Conservation (phyloP, 2,113 vertebrate genomes). For the Brevimyrus niger region DNA sequence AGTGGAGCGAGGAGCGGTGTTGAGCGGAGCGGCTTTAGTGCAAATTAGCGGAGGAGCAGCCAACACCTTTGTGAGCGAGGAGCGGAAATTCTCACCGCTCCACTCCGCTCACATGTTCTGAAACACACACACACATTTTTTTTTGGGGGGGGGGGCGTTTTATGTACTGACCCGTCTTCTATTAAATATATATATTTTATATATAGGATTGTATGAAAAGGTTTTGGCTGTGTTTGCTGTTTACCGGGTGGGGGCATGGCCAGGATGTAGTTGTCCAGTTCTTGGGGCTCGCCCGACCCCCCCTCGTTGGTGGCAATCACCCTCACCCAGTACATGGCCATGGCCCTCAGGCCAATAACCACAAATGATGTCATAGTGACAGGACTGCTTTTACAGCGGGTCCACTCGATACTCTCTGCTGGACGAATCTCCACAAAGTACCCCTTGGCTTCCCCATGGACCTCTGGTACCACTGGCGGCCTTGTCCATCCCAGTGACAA, state of each 20-base stretch:
- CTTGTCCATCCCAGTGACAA: conserved; percentile 69
- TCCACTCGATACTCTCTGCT: conserved; percentile 64
- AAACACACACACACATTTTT: background rate
- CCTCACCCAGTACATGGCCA: conserved; percentile 63
- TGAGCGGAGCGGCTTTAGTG: too few relatives aligned
- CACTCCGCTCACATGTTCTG: too few relatives aligned
- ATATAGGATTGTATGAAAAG: background rate
- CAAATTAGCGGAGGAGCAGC: too few relatives aligned
- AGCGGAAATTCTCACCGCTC: too few relatives aligned
- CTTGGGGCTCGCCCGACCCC: conserved; percentile 56
- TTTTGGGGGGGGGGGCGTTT: background rate
- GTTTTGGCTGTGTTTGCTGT: background rate
- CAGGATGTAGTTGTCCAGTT: conserved; percentile 56
- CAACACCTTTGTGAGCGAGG: too few relatives aligned
- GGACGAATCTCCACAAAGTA: conserved; percentile 74
- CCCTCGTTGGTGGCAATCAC: conserved; percentile 66
- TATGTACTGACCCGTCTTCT: background rate
- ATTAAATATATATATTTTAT: background rate
- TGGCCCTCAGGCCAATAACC: conserved; percentile 65
- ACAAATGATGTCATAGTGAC: conserved; percentile 59
- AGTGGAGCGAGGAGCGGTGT: too few relatives aligned
- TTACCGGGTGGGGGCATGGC: conserved; percentile 59
- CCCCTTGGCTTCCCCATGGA: conserved; percentile 60
- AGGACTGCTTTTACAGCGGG: conserved; percentile 58
- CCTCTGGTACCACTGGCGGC: conserved; percentile 56